Evolutionary conservation across 2,797 vertebrate genomes (phyloP).

Genomic region (Silurus aristotelis): DNA sequence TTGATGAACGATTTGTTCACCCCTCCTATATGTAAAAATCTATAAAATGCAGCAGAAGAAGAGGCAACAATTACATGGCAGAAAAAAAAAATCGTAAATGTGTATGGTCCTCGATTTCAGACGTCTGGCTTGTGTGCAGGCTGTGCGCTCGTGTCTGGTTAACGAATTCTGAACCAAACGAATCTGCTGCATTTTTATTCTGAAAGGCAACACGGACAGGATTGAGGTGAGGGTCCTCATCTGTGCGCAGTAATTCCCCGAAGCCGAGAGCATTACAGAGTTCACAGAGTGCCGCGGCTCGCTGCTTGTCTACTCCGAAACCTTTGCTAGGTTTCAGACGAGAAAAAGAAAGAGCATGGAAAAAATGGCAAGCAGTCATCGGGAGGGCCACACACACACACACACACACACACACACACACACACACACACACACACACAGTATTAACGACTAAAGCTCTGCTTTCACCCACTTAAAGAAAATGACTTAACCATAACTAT

Average conservation of each 20-base stretch:
- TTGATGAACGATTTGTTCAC: neutral
- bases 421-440: constrained; percentile 9
- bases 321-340: constrained; percentile 25
- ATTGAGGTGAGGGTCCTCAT: constrained; percentile 55
- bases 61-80: neutral
- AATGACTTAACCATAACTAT: constrained; percentile 54
- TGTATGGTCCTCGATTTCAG: neutral
- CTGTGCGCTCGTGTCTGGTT: constrained; percentile 7
- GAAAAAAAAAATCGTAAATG: neutral
- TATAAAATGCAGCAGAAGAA: neutral
- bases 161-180: constrained; percentile 33
- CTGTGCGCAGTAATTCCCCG: constrained; percentile 50
- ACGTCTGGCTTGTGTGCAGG: constrained; percentile 29
- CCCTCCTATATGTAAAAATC: neutral
- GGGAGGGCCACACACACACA: constrained; percentile 20
- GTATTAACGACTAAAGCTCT: constrained; percentile 48
- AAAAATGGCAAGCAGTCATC: constrained; percentile 47
- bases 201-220: constrained; percentile 55
- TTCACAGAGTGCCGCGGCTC: constrained; percentile 36
- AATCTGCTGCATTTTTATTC: constrained; percentile 47
- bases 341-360: constrained; percentile 6
- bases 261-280: constrained; percentile 39
- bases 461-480: constrained; percentile 51
- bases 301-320: constrained; percentile 43
- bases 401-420: neutral